Percentiles rank a stretch among this genome's conserved stretches.
These are phyloP conservation scores for Gerris lacustris DNA, from an alignment of 2,888 invertebrate species.

Conservation along the genomic window DNA sequence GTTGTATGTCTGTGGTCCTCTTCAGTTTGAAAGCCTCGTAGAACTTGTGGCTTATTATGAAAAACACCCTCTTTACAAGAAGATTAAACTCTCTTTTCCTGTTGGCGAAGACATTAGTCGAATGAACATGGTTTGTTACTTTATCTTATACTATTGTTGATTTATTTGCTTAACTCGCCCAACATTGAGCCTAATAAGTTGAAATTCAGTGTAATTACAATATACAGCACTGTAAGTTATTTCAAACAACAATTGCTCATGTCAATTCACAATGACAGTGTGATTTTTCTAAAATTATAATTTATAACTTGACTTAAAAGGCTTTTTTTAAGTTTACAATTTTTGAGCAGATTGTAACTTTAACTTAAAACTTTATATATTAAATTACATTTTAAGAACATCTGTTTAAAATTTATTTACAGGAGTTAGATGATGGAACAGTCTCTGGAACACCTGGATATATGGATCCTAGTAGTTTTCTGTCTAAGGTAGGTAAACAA, in stretches of 20 bases:
- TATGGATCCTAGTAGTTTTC: slow-evolving; percentile 68
- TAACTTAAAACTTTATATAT: too few species aligned
- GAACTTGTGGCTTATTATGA: slow-evolving; percentile 87
- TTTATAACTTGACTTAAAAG: too few species aligned
- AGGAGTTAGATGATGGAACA: slow-evolving; percentile 56
- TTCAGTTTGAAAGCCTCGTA: slow-evolving; percentile 90
- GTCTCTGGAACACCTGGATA: slow-evolving; percentile 62
- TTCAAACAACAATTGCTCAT: too few species aligned
- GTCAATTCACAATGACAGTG: too few species aligned
- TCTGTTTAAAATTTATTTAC: slow-evolving; percentile 8
- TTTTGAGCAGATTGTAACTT: too few species aligned
- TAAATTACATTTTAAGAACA: too few species aligned
- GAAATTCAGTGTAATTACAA: too few species aligned
- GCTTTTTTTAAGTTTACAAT: too few species aligned
- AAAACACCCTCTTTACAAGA: slow-evolving; percentile 78
- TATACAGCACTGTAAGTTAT: too few species aligned
- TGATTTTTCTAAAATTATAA: too few species aligned
- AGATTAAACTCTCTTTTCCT: slow-evolving; percentile 73
- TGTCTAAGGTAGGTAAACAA: slow-evolving; percentile 63
- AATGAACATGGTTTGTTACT: slow-evolving; percentile 48
- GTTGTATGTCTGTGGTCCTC: slow-evolving; percentile 76
- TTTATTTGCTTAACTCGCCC: neutral
- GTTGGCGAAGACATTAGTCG: slow-evolving; percentile 61
- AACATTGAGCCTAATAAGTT: too few species aligned
- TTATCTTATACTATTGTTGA: neutral